Base-by-base conservation (phyloP, 92 coral and sea anemone genomes). In the Zoanthus sociatus region DNA sequence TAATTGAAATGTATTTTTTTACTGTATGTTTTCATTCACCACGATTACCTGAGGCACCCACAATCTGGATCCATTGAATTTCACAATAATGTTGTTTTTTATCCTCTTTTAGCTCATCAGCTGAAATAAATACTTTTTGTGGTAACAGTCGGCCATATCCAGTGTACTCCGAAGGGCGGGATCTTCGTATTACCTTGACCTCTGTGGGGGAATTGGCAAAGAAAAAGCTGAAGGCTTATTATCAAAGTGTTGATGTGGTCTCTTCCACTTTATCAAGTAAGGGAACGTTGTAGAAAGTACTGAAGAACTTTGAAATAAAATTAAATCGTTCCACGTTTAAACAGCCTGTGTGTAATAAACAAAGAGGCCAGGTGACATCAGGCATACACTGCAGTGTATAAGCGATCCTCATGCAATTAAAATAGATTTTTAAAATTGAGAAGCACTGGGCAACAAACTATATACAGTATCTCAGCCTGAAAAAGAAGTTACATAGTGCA, bases 81-180 rank as follows among this genome's bases (percentile, higher is more conserved):
- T 11, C 14, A 51, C 44, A 76, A 15, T 60, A 55, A 26, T 5
- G 30, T 11, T 69, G 0, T n/a, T 73, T 12, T 47, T 33, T 32
- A 73, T 68, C 7, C 76, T 83, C 31, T 33, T 53, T 18, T 64
- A 94, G 98, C 74, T 86, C 92, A 9, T 93, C 98, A 1, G 55
- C 78, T 61, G 10, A 84, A 7, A 69, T 93, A 21, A 73, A 83
- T 10, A 89, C 48, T 0, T 94, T 76, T 79, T 94, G 98, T 79
- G 98, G 98, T 3, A 88, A 83, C 10, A 86, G 89, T 15, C 90
- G 94, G 0, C 98, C 98, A 15, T 93, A 94, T 61, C 94, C 96
- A 6, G 95, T 94, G 26, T 89, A 87, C 70, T 94, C 94, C 16
- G 13, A 45, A 16, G 88, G 77, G 1, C 54, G 20, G 12, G 68